Conservation (phyloP, 2,113 vertebrate genomes). For the Albula goreensis region DNA sequence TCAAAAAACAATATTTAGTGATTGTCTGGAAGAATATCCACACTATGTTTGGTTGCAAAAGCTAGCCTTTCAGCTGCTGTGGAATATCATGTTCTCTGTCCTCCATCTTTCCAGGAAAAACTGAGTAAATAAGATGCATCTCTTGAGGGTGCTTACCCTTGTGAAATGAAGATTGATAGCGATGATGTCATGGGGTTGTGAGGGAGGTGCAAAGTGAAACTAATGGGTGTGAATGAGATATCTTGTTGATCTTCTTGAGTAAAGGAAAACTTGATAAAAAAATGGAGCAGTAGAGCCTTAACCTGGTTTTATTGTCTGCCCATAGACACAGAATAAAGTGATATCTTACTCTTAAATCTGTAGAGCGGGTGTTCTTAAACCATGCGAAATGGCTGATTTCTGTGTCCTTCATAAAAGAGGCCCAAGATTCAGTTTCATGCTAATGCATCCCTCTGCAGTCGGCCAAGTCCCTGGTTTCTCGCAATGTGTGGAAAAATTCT, state of each 20-base stretch:
- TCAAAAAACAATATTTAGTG: not conserved
- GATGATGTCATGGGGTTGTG: slow-evolving; percentile 46
- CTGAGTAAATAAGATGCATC: slow-evolving; percentile 52
- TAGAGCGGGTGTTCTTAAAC: slow-evolving; percentile 32
- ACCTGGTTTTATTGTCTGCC: slow-evolving; percentile 40
- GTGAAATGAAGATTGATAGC: slow-evolving; percentile 57
- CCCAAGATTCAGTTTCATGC: slow-evolving; percentile 63
- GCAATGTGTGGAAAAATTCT: not conserved
- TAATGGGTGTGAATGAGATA: slow-evolving; percentile 48
- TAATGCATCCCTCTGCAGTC: slow-evolving; percentile 2
- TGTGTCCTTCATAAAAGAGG: slow-evolving; percentile 21
- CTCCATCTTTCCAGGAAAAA: slow-evolving; percentile 54
- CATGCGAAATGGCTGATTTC: slow-evolving; percentile 38
- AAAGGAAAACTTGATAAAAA: slow-evolving; percentile 55
- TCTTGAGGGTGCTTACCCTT: slow-evolving; percentile 64
- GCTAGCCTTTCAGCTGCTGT: not conserved
- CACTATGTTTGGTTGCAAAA: not conserved
- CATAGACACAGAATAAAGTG: slow-evolving; percentile 41
- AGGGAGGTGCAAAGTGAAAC: slow-evolving; percentile 39
- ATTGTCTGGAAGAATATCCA: not conserved
- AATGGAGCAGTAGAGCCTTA: slow-evolving; percentile 41
- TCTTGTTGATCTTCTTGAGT: slow-evolving; percentile 52
- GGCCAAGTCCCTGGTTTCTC: slow-evolving; percentile 23
- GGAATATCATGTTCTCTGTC: slow-evolving; percentile 23
- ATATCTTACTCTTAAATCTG: slow-evolving; percentile 37